phyloP scores from a whole-genome alignment of 2,113 vertebrate genomes.

The Tricholaema leucomelas region DNA sequence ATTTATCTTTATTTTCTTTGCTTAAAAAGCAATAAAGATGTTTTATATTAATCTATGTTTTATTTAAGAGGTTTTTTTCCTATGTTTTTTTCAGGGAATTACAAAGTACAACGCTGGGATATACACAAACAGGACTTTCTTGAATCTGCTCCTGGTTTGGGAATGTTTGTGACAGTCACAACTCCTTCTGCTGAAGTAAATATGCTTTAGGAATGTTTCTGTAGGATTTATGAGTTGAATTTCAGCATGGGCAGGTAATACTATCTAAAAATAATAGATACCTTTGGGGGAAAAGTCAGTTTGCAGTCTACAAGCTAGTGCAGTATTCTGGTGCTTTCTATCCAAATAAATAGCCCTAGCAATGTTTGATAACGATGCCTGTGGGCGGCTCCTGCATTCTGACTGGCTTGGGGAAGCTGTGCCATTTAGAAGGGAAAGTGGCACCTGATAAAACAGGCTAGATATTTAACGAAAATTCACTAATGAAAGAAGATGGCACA shows the following conservation, averaged over 20 bases:
- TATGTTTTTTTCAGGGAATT: conserved; percentile 76
- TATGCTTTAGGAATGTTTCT: background rate
- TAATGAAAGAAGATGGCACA: background rate
- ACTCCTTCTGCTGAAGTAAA: conserved; percentile 80
- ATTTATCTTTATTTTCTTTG: background rate
- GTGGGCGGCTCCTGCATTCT: background rate
- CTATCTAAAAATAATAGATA: background rate
- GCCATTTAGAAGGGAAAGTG: background rate
- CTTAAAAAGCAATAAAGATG: background rate
- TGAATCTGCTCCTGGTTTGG: conserved; percentile 82
- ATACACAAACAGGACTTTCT: conserved; percentile 54
- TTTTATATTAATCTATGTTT: background rate
- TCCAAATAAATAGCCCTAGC: background rate
- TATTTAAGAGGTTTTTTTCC: background rate
- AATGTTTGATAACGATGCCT: background rate
- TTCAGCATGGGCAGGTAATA: background rate
- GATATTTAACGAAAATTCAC: background rate
- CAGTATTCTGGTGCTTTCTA: background rate
- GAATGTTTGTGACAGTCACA: conserved; percentile 83
- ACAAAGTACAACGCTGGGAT: conserved; percentile 87
- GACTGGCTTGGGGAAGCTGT: background rate
- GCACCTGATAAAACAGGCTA: background rate
- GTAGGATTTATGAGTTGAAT: background rate
- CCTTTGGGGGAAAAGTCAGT: background rate
- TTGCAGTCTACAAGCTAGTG: background rate